phyloP scores from a whole-genome alignment of 2,888 invertebrate genomes.

The Campaea margaritaria region DNA sequence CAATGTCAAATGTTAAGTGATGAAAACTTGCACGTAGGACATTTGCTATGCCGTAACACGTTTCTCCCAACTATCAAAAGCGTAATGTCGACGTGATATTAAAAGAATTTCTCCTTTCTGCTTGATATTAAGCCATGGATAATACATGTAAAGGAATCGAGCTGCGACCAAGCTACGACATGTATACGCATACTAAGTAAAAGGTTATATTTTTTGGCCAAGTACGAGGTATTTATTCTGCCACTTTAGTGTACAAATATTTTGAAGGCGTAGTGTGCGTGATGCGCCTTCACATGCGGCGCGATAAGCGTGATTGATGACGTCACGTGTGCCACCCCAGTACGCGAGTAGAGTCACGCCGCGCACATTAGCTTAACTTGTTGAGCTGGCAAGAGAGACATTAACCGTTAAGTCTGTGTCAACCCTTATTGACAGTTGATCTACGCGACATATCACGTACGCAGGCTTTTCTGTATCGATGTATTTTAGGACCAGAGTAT shows the following conservation, averaged over 20 bases:
- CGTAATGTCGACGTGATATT: constrained; percentile 8
- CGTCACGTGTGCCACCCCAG: constrained; percentile 57
- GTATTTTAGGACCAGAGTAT: not conserved
- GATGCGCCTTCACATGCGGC: constrained; percentile 49
- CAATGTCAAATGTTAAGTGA: not conserved
- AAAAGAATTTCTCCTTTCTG: constrained; percentile 3
- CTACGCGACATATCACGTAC: constrained; percentile 9
- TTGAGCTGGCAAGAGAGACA: constrained; percentile 46
- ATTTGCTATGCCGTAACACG: constrained; percentile 12
- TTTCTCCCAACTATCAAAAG: constrained; percentile 6
- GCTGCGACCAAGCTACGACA: constrained; percentile 33
- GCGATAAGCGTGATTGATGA: constrained; percentile 81
- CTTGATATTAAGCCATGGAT: constrained; percentile 8
- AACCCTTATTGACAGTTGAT: constrained; percentile 38
- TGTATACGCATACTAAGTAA: constrained; percentile 32
- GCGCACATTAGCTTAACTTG: constrained; percentile 62
- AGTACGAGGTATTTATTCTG: constrained; percentile 19
- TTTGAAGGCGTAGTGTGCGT: constrained; percentile 43
- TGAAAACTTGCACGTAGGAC: constrained; percentile 2
- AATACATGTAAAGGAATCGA: constrained; percentile 14
- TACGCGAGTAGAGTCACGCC: constrained; percentile 40
- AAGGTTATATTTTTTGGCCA: constrained; percentile 17
- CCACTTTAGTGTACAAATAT: constrained; percentile 30
- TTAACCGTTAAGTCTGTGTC: constrained; percentile 24
- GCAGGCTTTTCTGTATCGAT: constrained; percentile 2